Base-by-base conservation (phyloP, 2,888 invertebrate species). In the Heliconius erato region DNA sequence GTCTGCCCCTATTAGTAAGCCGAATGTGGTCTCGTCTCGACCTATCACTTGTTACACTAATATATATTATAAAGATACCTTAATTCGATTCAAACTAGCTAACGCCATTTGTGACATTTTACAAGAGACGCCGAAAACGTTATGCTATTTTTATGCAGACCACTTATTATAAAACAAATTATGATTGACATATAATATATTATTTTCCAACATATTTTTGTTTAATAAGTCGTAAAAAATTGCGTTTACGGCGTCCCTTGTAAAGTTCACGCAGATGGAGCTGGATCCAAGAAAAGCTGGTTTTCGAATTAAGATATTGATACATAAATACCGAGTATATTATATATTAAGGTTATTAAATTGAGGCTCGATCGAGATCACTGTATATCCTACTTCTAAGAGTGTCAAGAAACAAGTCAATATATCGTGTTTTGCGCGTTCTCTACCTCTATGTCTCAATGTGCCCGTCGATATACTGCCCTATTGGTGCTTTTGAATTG, bases 401-500 rank as follows among this genome's bases (percentile, higher is more conserved):
- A 32, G 77, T 77, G 74, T 84, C 82, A 28, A 74, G 16, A 26
- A 67, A 35, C 76, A 83, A 80, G 85, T 86, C 85, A 89, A 89
- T 89, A 88, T 90, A 89, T 90, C 88, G 89, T 88, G 89, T 90
- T 91, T 90, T 91, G 91, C 87, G 89, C 88, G 88, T 76, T 59
- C 74, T 84, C 82, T 84, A 84, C 83, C 74, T 84, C 82, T 84
- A 84, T 83, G 83, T 85, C 85, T 82, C 79, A 88, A 88, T 78
- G 89, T 89, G 88, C 87, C 90, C 84, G 84, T 85, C 59, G 83
- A 84, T 82, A 84, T 82, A 87, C 87, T 87, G 88, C 89, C 89
- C 89, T 89, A 88, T 91, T 91, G 94, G 94, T 94, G 94, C 93
- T 94, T 89, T 88, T 88, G 88, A 87, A 87, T 90, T 92, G 92